Percentiles rank a stretch among this genome's conserved stretches.
phyloP scores from a whole-genome alignment of 2,113 vertebrate genomes.

The Ailurus styani region DNA sequence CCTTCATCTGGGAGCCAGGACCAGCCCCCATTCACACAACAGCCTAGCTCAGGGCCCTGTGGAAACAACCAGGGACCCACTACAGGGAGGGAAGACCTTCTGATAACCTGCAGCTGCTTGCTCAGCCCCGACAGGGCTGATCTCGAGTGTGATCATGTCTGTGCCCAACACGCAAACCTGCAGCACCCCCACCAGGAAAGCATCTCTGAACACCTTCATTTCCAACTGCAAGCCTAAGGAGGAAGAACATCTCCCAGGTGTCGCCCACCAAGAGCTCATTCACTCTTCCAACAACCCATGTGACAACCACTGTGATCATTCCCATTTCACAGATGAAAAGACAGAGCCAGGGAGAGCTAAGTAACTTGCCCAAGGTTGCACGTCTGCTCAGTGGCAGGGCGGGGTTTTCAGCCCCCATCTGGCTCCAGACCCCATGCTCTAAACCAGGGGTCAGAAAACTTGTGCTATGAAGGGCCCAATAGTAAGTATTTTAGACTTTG shows the following conservation, averaged over 20 bases:
- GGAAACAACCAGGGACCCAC: background rate
- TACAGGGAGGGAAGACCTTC: background rate
- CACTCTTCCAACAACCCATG: background rate
- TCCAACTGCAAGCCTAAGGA: background rate
- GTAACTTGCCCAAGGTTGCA: background rate
- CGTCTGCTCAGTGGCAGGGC: background rate
- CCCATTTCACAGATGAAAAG: background rate
- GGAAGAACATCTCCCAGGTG: background rate
- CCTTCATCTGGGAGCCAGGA: background rate
- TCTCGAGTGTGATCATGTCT: background rate
- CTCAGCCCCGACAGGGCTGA: background rate
- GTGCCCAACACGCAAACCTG: background rate
- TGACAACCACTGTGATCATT: background rate
- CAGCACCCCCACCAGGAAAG: background rate
- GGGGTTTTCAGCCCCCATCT: background rate
- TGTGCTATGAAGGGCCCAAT: background rate
- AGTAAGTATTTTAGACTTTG: background rate
- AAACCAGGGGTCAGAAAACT: background rate
- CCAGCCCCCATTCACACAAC: background rate
- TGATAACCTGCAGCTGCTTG: background rate
- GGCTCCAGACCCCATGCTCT: background rate
- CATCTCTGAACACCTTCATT: background rate
- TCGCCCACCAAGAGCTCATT: background rate
- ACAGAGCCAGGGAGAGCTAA: background rate
- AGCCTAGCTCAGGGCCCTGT: background rate